A percentile compares a stretch with the other conserved stretches of the same genome.
Evolutionary conservation across 2,113 vertebrate genomes (phyloP).

Genomic region (Phyllostomus discolor): DNA sequence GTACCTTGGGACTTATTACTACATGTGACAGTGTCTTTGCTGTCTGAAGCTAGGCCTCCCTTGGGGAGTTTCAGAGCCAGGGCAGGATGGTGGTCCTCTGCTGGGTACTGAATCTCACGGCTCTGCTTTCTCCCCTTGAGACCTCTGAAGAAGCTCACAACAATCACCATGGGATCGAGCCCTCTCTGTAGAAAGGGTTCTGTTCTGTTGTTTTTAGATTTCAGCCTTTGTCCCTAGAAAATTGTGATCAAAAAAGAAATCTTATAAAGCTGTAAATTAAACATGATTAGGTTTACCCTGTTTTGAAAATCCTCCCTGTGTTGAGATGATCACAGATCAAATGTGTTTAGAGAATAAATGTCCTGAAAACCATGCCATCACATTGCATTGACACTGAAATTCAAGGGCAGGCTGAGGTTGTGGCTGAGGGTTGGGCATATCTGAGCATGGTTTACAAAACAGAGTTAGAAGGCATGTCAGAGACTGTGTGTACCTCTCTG

Average conservation of each 20-base stretch:
- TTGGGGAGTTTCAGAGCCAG: neutral
- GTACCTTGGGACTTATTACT: accelerated
- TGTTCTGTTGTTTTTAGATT: neutral
- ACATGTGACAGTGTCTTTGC: accelerated
- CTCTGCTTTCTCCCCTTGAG: neutral
- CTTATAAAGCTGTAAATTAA: conserved; percentile 24
- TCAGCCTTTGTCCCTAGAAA: conserved; percentile 7
- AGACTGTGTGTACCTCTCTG: accelerated
- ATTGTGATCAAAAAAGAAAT: neutral
- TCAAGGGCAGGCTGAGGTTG: neutral
- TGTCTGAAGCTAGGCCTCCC: neutral
- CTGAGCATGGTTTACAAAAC: accelerated
- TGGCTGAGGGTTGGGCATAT: neutral
- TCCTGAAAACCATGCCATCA: neutral
- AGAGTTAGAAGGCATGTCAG: neutral
- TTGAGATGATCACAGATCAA: neutral
- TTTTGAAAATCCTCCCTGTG: conserved; percentile 3
- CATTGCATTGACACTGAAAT: neutral
- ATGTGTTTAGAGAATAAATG: neutral
- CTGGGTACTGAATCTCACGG: too few relatives aligned
- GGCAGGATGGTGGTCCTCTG: accelerated
- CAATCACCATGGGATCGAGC: neutral
- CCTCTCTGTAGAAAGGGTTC: neutral
- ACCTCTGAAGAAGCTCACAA: neutral
- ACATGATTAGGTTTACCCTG: neutral